These are phyloP conservation scores for Chymomyza caudatula DNA, from an alignment of 2,888 invertebrate species.

Conservation along the genomic window DNA sequence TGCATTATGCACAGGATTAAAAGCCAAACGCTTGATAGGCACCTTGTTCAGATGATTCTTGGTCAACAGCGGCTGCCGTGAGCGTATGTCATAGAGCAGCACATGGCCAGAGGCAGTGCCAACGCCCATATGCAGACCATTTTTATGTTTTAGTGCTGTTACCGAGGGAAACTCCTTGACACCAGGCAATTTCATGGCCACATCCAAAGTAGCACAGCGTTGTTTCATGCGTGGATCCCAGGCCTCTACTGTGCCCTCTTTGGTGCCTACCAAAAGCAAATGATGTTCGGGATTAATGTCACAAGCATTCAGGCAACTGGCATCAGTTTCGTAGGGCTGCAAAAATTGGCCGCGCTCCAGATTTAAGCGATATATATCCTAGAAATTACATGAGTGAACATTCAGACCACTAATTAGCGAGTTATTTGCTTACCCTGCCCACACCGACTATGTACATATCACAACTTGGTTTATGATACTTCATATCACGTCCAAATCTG, in stretches of 20 bases:
- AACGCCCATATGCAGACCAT: constrained; percentile 88
- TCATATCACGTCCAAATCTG: constrained; percentile 95
- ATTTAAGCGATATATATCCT: constrained; percentile 97
- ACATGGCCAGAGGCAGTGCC: constrained; percentile 97
- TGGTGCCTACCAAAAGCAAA: constrained; percentile 90
- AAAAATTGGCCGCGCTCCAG: constrained; percentile 96
- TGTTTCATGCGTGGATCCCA: constrained; percentile 94
- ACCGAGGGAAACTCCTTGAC: constrained; percentile 80
- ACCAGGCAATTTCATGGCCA: constrained; percentile 83
- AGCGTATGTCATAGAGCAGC: constrained; percentile 95
- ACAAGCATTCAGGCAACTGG: constrained; percentile 88
- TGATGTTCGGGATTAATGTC: constrained; percentile 93
- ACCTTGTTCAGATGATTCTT: constrained; percentile 97
- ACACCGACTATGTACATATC: constrained; percentile 95
- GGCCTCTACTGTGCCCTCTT: constrained; percentile 95
- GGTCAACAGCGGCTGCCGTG: constrained; percentile 90
- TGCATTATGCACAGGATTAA: constrained; percentile 87
- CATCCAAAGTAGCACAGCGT: constrained; percentile 90
- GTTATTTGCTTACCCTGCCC: constrained; percentile 82
- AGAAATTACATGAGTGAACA: no score
- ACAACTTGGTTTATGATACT: constrained; percentile 92
- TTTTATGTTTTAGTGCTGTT: constrained; percentile 88
- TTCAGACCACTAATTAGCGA: no score
- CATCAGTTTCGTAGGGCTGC: constrained; percentile 88
- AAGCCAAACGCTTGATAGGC: constrained; percentile 93